These are phyloP conservation scores for Eremophila alpestris DNA, from an alignment of 2,797 vertebrate species.

Conservation along the genomic window DNA sequence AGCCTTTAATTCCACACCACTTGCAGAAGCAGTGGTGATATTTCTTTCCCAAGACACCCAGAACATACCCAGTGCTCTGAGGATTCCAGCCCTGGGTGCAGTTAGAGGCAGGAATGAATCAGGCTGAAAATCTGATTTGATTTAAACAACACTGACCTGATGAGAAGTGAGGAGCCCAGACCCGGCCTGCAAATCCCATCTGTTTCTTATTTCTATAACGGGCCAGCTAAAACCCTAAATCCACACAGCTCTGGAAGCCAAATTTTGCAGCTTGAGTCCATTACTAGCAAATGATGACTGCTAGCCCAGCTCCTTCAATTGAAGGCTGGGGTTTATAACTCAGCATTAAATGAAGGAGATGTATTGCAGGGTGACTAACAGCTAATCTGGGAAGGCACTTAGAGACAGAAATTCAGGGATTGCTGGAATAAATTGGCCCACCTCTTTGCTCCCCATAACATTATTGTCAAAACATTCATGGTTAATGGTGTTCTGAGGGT, in stretches of 20 bases:
- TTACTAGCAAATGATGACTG: not conserved
- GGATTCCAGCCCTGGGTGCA: not conserved
- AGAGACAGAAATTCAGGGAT: not conserved
- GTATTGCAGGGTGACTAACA: not conserved
- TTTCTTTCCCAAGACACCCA: not conserved
- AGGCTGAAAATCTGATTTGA: constrained; percentile 7
- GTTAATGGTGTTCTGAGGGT: not conserved
- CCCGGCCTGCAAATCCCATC: constrained; percentile 47
- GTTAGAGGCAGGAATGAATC: not conserved
- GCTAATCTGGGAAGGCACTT: not conserved
- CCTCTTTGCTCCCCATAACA: not conserved
- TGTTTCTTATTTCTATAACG: constrained; percentile 32
- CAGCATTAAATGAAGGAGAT: not conserved
- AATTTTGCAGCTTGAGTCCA: constrained; percentile 47
- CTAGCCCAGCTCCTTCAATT: not conserved
- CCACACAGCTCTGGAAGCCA: constrained; percentile 37
- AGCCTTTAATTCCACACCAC: not conserved
- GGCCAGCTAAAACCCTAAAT: constrained; percentile 42
- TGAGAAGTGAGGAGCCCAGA: not conserved
- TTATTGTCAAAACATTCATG: rapidly evolving
- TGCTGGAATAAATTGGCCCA: not conserved
- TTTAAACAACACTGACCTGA: constrained; percentile 31
- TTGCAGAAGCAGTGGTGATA: not conserved
- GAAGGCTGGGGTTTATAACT: not conserved
- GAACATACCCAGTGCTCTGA: not conserved